Evolutionary conservation across 2,797 vertebrate genomes (phyloP), one percentile per base, ranked within the genome.

Genomic region (Margarornis squamiger): DNA sequence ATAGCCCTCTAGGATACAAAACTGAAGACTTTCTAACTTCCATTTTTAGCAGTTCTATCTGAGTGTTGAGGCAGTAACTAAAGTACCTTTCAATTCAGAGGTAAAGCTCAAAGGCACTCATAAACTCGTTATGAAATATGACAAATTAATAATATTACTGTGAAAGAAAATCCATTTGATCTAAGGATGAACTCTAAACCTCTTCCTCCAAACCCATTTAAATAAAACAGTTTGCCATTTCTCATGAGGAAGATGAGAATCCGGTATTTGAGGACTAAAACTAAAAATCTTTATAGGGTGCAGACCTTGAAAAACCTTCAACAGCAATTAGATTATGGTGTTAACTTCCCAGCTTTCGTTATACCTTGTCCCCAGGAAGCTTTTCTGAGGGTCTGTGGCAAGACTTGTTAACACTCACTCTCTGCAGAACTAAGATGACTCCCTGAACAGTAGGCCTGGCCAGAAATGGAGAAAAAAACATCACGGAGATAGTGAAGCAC

Each of bases 1-100:
- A 86, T 46, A 94, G 49, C 82, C 83, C 94, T 96, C 91, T 86
- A 97, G 95, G 95, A 97, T 68, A 96, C 83, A 87, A 80, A 95
- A 57, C 72, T 77, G 81, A 95, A 96, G 84, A 91, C 17, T 88
- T 87, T 76, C 59, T 88, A 89, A 80, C 66, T 94, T 95, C 81
- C 93, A 91, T 95, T 96, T 97, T 97, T 93, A 97, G 91, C 62
- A 89, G 65, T 57, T 82, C 85, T 89, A 29, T 84, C 68, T 80
- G 86, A 84, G 26, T n/a, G 15, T 32, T 90, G 59, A 79, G 70
- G 66, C 10, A 2, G 62, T 63, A 91, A 91, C 68, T 87, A 91
- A 86, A 30, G 52, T 46, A 93, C 51, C 82, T 94, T 94, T 90
- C 75, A 85, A 94, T 92, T 94, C 81, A 75, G 78, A 94, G 70